Base-by-base conservation (phyloP, 1,140 invertebrate species). In the Pachypeltis micranthus region DNA sequence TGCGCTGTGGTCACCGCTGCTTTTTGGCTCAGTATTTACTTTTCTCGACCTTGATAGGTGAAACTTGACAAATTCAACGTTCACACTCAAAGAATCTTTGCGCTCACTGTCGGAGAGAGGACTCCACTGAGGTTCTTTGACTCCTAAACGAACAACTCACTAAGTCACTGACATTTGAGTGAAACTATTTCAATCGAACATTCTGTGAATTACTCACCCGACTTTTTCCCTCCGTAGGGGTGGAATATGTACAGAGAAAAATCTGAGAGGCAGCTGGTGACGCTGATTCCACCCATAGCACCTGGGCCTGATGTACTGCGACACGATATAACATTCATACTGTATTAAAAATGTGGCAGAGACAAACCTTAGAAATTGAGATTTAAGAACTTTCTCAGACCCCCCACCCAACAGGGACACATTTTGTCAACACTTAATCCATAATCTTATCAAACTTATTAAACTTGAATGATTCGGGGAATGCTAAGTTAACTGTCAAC, bases 161-260 rank as follows among this genome's bases (percentile, higher is more conserved):
- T n/a, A 25, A 12, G 24, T 3, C 26, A 34, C 47, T 25, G n/a
- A n/a, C 4, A 62, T 26, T 51, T 10, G n/a, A 26, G 39, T 21
- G 51, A 57, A 58, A 28, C 3, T 58, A 24, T 58, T 7, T 58
- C 24, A 14, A n/a, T n/a, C n/a, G n/a, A n/a, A n/a, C n/a, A n/a
- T n/a, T n/a, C 3, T 34, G 29, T 4, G 3, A 14, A 60, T 4
- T 10, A 51, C 55, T 69, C 72, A 70, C 84, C 85, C 3, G 87
- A 82, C 69, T 89, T 90, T 73, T 93, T 93, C 27, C 90, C 91
- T 14, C 94, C 93, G 73, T 96, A 97, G 0, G 94, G 94, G 80
- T 98, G 94, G 77, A 97, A 97, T 66, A 98, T 94, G 74, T 95
- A 96, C 0, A 98, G 85, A 0, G 93, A 96, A 74, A 98, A 98